phyloP scores from a whole-genome alignment of 2,797 vertebrate genomes.

The Limosa lapponica region DNA sequence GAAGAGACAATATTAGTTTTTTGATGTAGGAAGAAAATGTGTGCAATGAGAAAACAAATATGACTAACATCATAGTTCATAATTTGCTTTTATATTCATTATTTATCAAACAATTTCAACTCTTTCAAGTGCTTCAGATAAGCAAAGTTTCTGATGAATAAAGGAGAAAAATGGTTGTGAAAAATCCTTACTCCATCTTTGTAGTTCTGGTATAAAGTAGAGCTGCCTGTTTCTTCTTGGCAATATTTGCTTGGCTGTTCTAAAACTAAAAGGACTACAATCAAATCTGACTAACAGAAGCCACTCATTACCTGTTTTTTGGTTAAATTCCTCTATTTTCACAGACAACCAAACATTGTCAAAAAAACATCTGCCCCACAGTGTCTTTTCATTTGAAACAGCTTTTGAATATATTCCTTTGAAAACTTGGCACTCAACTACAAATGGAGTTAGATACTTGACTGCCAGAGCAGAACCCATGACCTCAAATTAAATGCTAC shows the following conservation, averaged over 20 bases:
- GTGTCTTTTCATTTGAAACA: neutral
- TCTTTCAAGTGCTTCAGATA: neutral
- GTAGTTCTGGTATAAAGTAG: neutral
- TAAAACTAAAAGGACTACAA: neutral
- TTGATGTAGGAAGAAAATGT: neutral
- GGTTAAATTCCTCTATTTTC: neutral
- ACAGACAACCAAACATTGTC: fast-evolving
- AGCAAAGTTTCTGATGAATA: neutral
- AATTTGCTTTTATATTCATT: neutral
- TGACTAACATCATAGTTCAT: neutral
- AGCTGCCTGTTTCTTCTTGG: neutral
- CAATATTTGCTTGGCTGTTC: neutral
- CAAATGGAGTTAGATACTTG: neutral
- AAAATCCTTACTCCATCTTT: neutral
- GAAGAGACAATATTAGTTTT: neutral
- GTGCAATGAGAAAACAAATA: neutral
- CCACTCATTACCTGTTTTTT: neutral
- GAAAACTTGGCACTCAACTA: neutral
- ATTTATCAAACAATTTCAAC: neutral
- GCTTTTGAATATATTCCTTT: neutral
- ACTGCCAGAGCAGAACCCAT: neutral
- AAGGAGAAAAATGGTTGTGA: neutral
- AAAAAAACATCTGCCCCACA: neutral
- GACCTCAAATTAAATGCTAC: neutral
- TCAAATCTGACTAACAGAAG: neutral